Conservation (phyloP, 2,797 vertebrate genomes). For the Squalus acanthias region DNA sequence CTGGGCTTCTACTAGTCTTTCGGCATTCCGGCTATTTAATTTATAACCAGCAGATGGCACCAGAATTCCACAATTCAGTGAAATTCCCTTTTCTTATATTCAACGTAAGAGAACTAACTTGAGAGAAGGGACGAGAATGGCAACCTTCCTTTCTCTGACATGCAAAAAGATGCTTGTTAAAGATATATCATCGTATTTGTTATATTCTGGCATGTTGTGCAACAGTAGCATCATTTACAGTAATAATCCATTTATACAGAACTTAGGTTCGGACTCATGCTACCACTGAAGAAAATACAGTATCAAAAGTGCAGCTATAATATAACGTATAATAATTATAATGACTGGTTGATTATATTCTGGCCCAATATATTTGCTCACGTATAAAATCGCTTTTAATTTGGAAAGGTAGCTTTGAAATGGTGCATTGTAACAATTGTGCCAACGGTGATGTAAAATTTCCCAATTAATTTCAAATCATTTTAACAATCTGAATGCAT, state of each 20-base stretch:
- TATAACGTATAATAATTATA: neutral
- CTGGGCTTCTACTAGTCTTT: neutral
- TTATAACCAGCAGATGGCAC: slow-evolving; percentile 53
- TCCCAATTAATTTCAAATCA: neutral
- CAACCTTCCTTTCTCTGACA: neutral
- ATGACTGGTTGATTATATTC: neutral
- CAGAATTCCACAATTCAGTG: slow-evolving; percentile 50
- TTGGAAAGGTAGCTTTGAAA: neutral
- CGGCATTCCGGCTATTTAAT: neutral
- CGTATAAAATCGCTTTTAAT: neutral
- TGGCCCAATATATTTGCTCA: neutral
- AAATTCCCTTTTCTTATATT: neutral
- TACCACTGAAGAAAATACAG: neutral
- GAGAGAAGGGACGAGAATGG: neutral
- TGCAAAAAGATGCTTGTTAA: neutral
- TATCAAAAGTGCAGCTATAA: neutral
- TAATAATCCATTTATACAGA: neutral
- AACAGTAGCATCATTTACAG: neutral
- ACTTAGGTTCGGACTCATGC: neutral
- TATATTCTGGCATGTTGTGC: neutral
- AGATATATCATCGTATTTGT: neutral
- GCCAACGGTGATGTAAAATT: neutral
- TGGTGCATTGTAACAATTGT: neutral
- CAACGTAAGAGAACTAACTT: neutral
- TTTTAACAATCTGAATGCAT: neutral